These are phyloP conservation scores for Pollachius pollachius DNA, from an alignment of 2,113 vertebrate genomes.

Conservation along the genomic window DNA sequence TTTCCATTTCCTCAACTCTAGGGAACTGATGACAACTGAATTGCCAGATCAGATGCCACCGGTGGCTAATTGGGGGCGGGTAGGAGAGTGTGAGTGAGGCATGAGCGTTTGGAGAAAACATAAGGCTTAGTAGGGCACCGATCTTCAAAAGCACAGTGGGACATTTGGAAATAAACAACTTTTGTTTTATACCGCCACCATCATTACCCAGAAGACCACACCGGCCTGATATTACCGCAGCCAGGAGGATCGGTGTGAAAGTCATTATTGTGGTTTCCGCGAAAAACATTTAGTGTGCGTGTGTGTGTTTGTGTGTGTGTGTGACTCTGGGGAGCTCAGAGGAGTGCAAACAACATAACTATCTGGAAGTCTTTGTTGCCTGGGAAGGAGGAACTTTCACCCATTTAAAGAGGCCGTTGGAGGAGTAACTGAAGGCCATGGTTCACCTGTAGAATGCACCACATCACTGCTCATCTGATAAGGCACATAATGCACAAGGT, in stretches of 20 bases:
- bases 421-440: no score
- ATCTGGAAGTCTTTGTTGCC: no score
- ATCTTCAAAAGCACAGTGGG: constrained; percentile 22
- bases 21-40: constrained; percentile 37
- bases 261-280: constrained; percentile 13
- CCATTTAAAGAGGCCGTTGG: no score
- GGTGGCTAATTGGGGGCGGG: constrained; percentile 40
- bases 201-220: constrained; percentile 41
- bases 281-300: no score
- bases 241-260: constrained; percentile 42
- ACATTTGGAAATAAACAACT: constrained; percentile 49
- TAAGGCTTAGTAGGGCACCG: neutral
- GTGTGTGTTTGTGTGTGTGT: no score
- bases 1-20: constrained; percentile 35
- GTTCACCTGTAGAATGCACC: no score
- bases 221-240: constrained; percentile 42
- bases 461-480: no score
- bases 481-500: no score
- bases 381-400: no score
- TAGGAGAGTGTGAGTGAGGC: constrained; percentile 59
- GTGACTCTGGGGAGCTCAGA: no score
- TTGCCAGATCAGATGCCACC: constrained; percentile 39
- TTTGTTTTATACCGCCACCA: constrained; percentile 27
- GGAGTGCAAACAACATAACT: no score
- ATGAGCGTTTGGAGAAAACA: constrained; percentile 20